Percentiles rank a stretch among this genome's conserved stretches.
Evolutionary conservation across 2,797 vertebrate genomes (phyloP).

Genomic region (Passerculus sandwichensis): DNA sequence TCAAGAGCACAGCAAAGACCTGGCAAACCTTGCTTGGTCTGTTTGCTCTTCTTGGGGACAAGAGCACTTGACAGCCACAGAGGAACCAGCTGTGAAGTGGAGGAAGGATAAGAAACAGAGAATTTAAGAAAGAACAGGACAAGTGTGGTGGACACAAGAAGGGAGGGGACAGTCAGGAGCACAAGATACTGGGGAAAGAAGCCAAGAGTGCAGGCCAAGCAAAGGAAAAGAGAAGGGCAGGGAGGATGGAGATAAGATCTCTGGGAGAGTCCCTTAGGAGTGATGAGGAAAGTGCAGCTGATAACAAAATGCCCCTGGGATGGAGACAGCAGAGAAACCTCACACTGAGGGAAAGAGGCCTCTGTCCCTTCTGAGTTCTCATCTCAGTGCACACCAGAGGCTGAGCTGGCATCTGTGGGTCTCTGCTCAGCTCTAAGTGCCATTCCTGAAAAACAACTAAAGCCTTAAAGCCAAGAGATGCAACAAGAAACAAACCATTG

Average conservation of each 20-base stretch:
- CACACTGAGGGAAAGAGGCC: not conserved
- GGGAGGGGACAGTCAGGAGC: not conserved
- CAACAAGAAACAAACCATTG: not conserved
- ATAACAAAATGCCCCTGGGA: not conserved
- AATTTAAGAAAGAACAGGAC: not conserved
- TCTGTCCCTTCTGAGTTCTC: not conserved
- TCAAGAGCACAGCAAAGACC: constrained; percentile 18
- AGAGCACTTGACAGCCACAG: not conserved
- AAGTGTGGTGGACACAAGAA: not conserved
- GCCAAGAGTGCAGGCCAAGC: not conserved
- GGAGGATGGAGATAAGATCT: not conserved
- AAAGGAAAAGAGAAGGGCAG: not conserved
- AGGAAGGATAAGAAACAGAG: not conserved
- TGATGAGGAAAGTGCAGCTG: not conserved
- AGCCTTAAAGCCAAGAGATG: not conserved
- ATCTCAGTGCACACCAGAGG: not conserved
- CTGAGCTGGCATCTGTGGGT: not conserved
- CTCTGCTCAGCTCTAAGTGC: not conserved
- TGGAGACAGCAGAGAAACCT: not conserved
- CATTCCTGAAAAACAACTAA: not conserved
- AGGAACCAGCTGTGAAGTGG: not conserved
- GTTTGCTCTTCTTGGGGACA: not conserved
- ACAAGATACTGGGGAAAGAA: not conserved
- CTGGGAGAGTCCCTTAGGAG: not conserved
- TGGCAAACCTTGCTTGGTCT: constrained; percentile 30